Evolutionary conservation across 2,797 vertebrate genomes (phyloP).

Genomic region (Chiroxiphia lanceolata): DNA sequence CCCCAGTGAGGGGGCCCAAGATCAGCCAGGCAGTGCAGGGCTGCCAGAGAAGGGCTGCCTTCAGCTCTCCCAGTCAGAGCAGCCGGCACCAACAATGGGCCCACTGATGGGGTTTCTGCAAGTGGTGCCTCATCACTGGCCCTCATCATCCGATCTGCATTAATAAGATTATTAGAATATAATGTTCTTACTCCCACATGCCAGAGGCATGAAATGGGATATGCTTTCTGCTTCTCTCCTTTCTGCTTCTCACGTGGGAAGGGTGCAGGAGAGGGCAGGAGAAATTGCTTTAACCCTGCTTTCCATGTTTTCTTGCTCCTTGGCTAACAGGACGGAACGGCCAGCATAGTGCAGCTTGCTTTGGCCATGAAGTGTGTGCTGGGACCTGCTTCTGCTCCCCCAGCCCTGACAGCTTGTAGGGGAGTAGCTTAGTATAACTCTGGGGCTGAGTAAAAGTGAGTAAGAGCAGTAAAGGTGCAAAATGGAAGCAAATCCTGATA

Average conservation of each 20-base stretch:
- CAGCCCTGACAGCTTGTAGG: fast-evolving
- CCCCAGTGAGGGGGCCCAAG: background rate
- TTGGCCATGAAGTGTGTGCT: background rate
- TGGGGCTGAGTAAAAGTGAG: background rate
- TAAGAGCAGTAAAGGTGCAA: background rate
- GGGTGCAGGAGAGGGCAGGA: background rate
- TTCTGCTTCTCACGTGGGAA: background rate
- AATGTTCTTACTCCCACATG: background rate
- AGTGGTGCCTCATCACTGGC: background rate
- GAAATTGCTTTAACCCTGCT: background rate
- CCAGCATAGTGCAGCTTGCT: fast-evolving
- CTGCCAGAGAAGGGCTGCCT: background rate
- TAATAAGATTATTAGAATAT: constrained; percentile 45
- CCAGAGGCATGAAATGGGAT: constrained; percentile 40
- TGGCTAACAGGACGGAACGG: fast-evolving
- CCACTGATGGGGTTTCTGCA: background rate
- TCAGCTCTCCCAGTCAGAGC: fast-evolving
- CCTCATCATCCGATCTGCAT: background rate
- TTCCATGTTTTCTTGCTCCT: fast-evolving
- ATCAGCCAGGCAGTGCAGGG: fast-evolving
- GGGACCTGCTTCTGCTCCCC: background rate
- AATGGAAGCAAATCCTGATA: background rate
- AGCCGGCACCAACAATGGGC: background rate
- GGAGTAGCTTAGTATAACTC: background rate
- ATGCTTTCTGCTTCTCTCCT: background rate